Evolutionary conservation across 2,888 invertebrate genomes (phyloP).

Genomic region (Orthosia gothica): DNA sequence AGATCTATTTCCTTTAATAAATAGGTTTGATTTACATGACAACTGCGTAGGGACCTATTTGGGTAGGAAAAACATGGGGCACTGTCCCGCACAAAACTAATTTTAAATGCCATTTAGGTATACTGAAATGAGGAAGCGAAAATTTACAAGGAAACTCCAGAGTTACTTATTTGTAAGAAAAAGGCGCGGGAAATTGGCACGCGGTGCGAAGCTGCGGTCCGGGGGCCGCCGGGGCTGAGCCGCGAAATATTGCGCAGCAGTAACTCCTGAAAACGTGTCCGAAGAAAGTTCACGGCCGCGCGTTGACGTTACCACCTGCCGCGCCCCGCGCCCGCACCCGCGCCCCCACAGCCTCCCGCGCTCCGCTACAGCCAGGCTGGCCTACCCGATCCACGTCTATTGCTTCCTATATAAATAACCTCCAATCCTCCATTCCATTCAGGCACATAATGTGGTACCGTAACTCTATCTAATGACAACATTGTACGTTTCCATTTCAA

Average conservation of each 20-base stretch:
- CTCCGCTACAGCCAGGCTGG: slow-evolving; percentile 48
- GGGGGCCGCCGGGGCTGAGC: slow-evolving; percentile 80
- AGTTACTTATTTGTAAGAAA: slow-evolving; percentile 41
- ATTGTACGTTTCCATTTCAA: neutral
- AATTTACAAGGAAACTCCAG: slow-evolving; percentile 1
- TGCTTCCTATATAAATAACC: slow-evolving; percentile 50
- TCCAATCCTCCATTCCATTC: slow-evolving; percentile 21
- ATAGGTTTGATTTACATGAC: slow-evolving; percentile 25
- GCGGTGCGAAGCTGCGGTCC: slow-evolving; percentile 70
- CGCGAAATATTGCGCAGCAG: slow-evolving; percentile 89
- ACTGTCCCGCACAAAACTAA: neutral
- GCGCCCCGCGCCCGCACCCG: slow-evolving; percentile 75
- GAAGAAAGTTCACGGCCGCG: slow-evolving; percentile 92
- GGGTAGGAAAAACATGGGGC: slow-evolving; percentile 12
- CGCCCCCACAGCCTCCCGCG: slow-evolving; percentile 74
- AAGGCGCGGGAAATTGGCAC: slow-evolving; percentile 49
- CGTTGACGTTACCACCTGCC: slow-evolving; percentile 89
- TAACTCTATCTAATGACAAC: slow-evolving; percentile 4
- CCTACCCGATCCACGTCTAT: slow-evolving; percentile 38
- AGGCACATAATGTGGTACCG: slow-evolving; percentile 7
- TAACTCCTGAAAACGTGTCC: slow-evolving; percentile 91
- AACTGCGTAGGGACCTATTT: slow-evolving; percentile 27
- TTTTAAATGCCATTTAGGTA: neutral
- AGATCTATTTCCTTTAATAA: slow-evolving; percentile 43
- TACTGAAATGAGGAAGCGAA: neutral